Evolutionary conservation across 1,140 invertebrate species (phyloP).

Genomic region (Saccostrea echinata): DNA sequence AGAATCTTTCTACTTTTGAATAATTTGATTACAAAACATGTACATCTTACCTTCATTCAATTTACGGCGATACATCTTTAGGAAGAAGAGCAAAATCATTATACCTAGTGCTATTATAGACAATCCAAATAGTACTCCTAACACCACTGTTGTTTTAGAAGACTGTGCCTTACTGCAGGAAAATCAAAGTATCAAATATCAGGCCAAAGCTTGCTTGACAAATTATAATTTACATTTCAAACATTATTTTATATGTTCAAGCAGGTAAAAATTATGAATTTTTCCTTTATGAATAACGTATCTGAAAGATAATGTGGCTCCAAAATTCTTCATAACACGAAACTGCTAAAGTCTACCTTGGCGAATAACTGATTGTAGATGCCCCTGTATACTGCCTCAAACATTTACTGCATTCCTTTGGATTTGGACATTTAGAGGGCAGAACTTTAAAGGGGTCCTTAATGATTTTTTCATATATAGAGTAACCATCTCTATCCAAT

Average conservation of each 20-base stretch:
- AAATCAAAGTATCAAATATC: too few species aligned
- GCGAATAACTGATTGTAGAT: not conserved
- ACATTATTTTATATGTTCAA: too few species aligned
- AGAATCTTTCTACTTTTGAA: too few species aligned
- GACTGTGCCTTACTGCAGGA: not conserved
- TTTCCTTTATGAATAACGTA: too few species aligned
- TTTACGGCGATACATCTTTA: not conserved
- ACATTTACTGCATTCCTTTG: not conserved
- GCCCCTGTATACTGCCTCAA: not conserved
- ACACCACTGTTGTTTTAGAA: not conserved
- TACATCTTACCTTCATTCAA: too few species aligned
- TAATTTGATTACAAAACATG: too few species aligned
- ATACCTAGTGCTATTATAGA: not conserved
- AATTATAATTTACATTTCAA: too few species aligned
- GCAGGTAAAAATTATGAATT: too few species aligned
- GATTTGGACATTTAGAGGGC: not conserved
- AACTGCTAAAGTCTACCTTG: too few species aligned
- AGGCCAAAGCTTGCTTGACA: too few species aligned
- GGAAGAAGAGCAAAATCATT: not conserved
- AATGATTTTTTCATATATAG: not conserved
- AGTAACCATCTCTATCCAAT: not conserved
- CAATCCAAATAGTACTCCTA: not conserved
- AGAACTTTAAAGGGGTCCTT: not conserved
- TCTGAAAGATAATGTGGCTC: too few species aligned
- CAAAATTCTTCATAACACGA: too few species aligned